These are phyloP conservation scores for Melanotaenia maccullochi DNA, from an alignment of 2,797 vertebrate species.

Conservation along the genomic window DNA sequence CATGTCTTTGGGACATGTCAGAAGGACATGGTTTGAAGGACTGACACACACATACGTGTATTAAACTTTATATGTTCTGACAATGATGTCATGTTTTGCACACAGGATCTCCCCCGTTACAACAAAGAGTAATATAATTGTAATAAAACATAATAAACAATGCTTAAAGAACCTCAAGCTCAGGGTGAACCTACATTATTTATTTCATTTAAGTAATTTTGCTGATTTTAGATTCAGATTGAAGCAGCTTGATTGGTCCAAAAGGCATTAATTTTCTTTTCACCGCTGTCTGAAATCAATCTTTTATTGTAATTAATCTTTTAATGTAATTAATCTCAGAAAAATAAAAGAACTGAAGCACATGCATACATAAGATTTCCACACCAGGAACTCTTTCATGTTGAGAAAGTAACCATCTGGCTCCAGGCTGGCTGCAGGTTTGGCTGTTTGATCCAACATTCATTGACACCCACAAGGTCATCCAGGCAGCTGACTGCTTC, in stretches of 20 bases:
- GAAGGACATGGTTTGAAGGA: background rate
- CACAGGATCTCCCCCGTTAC: background rate
- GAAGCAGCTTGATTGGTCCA: too few species aligned
- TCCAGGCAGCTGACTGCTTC: slow-evolving; percentile 68
- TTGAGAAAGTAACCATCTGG: slow-evolving; percentile 73
- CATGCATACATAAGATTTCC: background rate
- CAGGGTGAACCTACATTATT: background rate
- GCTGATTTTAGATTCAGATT: too few species aligned
- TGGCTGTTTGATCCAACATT: slow-evolving; percentile 47
- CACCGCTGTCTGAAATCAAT: too few species aligned
- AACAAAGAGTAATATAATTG: background rate
- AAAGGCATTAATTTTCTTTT: too few species aligned
- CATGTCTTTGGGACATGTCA: background rate
- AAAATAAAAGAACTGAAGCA: too few species aligned
- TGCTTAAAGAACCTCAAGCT: background rate
- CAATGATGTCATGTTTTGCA: background rate
- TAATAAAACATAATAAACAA: background rate
- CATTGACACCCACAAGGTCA: slow-evolving; percentile 66
- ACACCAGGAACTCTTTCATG: background rate
- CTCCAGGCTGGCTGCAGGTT: slow-evolving; percentile 15
- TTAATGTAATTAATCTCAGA: too few species aligned
- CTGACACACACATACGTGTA: too few species aligned
- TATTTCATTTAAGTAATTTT: too few species aligned
- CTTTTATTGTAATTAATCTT: background rate
- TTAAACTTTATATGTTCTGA: background rate